These are phyloP conservation scores for Microcebus murinus DNA, from an alignment of 2,113 vertebrate species.

Conservation along the genomic window DNA sequence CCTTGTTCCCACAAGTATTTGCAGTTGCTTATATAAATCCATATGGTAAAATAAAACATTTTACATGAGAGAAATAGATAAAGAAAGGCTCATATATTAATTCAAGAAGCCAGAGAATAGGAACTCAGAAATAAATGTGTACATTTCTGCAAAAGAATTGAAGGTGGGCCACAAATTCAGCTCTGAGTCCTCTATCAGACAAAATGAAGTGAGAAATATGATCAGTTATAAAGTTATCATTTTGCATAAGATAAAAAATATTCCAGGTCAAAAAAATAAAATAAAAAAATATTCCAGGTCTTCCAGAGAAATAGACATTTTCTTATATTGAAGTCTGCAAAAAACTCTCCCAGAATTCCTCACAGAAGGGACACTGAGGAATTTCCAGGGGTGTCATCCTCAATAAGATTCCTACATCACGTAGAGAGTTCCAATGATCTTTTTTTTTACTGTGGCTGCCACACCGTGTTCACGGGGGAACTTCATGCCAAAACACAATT, in stretches of 20 bases:
- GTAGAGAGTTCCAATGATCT: neutral
- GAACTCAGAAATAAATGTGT: neutral
- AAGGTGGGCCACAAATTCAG: neutral
- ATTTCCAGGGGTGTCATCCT: neutral
- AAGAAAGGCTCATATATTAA: neutral
- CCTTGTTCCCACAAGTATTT: slow-evolving; percentile 14
- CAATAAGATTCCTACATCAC: neutral
- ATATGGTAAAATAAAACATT: slow-evolving; percentile 9
- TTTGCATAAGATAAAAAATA: neutral
- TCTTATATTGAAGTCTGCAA: neutral
- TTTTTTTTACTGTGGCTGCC: neutral
- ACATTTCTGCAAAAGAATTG: slow-evolving; percentile 14
- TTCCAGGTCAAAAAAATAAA: too few relatives aligned
- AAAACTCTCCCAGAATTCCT: neutral
- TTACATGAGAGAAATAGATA: slow-evolving; percentile 28
- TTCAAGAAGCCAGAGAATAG: neutral
- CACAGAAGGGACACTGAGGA: neutral
- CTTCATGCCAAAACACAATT: slow-evolving; percentile 3
- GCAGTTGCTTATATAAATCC: slow-evolving; percentile 47
- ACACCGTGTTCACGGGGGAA: neutral
- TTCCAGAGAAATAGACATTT: neutral
- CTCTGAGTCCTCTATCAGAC: neutral
- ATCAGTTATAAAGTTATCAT: slow-evolving; percentile 36
- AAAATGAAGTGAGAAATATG: slow-evolving; percentile 23
- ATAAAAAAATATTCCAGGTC: neutral